Percentiles rank a stretch among this genome's conserved stretches.
phyloP scores from a whole-genome alignment of 1,140 invertebrate species.

The Heliconius melpomene region DNA sequence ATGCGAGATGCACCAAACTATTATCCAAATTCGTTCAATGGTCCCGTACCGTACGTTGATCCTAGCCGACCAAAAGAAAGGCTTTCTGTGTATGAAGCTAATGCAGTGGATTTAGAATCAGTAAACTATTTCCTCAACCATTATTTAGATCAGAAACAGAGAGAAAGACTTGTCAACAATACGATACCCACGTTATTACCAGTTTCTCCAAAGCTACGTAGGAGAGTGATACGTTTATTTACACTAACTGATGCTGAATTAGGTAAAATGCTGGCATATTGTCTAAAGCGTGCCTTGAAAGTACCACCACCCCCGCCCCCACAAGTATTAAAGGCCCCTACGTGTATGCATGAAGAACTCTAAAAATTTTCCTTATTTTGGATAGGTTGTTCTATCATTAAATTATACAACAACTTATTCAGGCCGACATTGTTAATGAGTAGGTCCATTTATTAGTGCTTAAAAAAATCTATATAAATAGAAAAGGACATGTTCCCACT shows the following conservation, averaged over 20 bases:
- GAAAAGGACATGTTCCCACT: too few species aligned
- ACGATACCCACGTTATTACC: constrained; percentile 36
- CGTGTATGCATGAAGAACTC: background rate
- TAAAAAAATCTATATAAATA: background rate
- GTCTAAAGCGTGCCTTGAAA: constrained; percentile 26
- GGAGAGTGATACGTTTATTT: constrained; percentile 43
- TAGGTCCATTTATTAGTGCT: background rate
- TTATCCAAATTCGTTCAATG: constrained; percentile 95
- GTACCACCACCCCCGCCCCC: constrained; percentile 40
- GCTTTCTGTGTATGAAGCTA: constrained; percentile 43
- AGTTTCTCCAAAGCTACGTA: constrained; percentile 38
- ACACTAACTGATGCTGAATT: constrained; percentile 47
- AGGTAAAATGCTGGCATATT: constrained; percentile 35
- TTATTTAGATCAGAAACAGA: constrained; percentile 46
- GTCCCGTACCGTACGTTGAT: constrained; percentile 81
- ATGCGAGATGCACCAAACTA: constrained; percentile 94
- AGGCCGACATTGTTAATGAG: background rate
- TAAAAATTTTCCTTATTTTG: background rate
- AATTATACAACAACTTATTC: background rate
- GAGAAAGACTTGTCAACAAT: constrained; percentile 53
- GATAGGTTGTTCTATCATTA: background rate
- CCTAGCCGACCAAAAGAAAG: constrained; percentile 45
- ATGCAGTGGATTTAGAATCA: constrained; percentile 57
- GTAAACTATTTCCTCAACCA: constrained; percentile 56
- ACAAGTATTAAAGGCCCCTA: constrained; percentile 27